phyloP scores from a whole-genome alignment of 1,140 invertebrate species.

The Drosophila kanapiae region DNA sequence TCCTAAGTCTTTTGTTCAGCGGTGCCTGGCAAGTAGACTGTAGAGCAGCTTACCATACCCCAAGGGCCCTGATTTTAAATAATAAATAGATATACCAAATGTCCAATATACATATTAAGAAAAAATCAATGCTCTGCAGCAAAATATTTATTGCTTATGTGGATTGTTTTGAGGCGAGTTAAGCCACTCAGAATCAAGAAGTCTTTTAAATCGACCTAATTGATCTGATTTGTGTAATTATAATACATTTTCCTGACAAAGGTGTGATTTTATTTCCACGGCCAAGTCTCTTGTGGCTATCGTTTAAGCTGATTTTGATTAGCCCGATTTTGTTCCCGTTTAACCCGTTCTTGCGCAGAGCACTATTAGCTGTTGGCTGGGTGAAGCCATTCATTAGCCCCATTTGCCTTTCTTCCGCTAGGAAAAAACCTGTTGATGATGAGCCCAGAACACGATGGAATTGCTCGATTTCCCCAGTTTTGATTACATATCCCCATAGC shows the following conservation, averaged over 20 bases:
- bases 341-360: conserved; percentile 21
- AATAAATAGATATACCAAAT: not conserved
- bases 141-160: not conserved
- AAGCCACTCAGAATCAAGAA: not conserved
- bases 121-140: not conserved
- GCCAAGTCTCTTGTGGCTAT: conserved; percentile 1
- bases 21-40: conserved; percentile 18
- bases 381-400: conserved; percentile 41
- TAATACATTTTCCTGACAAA: not conserved
- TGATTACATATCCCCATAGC: conserved; percentile 33
- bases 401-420: conserved; percentile 38
- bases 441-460: conserved; percentile 33
- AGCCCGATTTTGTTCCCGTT: conserved; percentile 10
- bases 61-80: not conserved
- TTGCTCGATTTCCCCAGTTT: conserved; percentile 42
- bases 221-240: not conserved
- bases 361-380: conserved; percentile 10
- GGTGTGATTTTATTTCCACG: conserved; percentile 30
- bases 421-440: conserved; percentile 36
- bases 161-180: no score
- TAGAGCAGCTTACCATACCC: not conserved
- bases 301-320: conserved; percentile 28
- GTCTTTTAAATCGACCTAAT: not conserved
- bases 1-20: conserved; percentile 75
- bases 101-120: not conserved